Percentiles rank a stretch among this genome's conserved stretches.
Evolutionary conservation across 2,113 vertebrate species (phyloP).

Genomic region (Trichomycterus rosablanca): DNA sequence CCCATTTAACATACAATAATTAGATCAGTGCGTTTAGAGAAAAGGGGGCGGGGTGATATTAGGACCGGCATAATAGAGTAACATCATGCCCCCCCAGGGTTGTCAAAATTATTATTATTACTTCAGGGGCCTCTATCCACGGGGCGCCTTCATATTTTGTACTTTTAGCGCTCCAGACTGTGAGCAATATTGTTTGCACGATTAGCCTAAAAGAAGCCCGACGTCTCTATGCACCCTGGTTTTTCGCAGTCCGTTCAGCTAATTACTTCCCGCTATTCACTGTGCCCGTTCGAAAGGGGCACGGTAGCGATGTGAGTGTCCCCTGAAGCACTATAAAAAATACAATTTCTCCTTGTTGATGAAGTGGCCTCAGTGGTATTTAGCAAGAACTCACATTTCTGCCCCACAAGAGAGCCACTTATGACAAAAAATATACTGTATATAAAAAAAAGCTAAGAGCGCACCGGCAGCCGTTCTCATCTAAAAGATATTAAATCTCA

Average conservation of each 20-base stretch:
- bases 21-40: conserved; percentile 65
- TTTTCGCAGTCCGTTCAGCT: conserved; percentile 19
- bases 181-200: conserved; percentile 36
- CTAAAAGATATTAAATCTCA: conserved; percentile 30
- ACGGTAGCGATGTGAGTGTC: neutral
- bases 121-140: conserved; percentile 59
- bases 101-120: conserved; percentile 66
- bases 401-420: conserved; percentile 24
- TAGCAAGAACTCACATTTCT: conserved; percentile 21
- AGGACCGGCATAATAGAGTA: conserved; percentile 66
- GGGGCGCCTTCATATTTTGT: conserved; percentile 16
- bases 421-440: conserved; percentile 3
- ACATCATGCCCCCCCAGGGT: conserved; percentile 55
- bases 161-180: neutral
- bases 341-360: conserved; percentile 28
- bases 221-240: neutral
- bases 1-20: conserved; percentile 80
- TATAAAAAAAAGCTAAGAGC: neutral
- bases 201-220: conserved; percentile 39
- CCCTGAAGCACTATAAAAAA: conserved; percentile 29
- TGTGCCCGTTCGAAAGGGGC: neutral
- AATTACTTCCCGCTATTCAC: conserved; percentile 32
- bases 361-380: conserved; percentile 18
- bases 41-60: conserved; percentile 37
- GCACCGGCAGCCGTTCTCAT: neutral